Evolutionary conservation across 2,113 vertebrate species (phyloP), one percentile per base, ranked within the genome.

Genomic region (Siniperca chuatsi): DNA sequence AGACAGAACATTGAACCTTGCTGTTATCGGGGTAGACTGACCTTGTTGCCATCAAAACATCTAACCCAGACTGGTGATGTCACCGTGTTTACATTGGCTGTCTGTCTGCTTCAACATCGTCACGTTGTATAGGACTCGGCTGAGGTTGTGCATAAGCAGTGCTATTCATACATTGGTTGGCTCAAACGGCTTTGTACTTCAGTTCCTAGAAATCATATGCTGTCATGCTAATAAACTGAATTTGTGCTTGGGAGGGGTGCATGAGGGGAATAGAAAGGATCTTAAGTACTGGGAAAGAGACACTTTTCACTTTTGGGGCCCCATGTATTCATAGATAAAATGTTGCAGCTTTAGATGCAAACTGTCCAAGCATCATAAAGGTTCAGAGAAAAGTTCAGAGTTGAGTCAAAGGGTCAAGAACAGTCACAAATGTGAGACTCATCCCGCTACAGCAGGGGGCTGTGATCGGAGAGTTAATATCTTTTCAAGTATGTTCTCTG

Each of bases 41-140:
- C 71, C 75, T 40, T 20, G 13, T 29, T 86, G 50, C 9, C 46
- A 70, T 8, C 4, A 13, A 65, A 50, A 85, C 72, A 55, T 85
- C 12, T 81, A 25, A 87, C 70, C 85, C 79, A 85, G 87, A 89
- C 75, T 44, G 61, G 46, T 85, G 79, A 89, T 78, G 86, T 87
- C 66, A 85, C 12, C 15, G n/a, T 84, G 79, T 79, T 90, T 78
- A 67, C 25, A 18, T 73, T 78, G 42, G 20, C 61, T 61, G 52
- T 61, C 58, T 29, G 42, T 46, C 48, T 48, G 33, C 21, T 52
- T 37, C 33, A 7, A 33, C 11, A 13, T n/a, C 50, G 42, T 7
- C 18, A 48, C 25, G 6, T 29, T 23, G 1, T 12, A 3, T 0
- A 42, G 62, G 33, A 10, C 13, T 52, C 46, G 37, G 62, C 8